These are phyloP conservation scores for Ferrisia virgata DNA, from an alignment of 2,888 invertebrate genomes.

Conservation along the genomic window DNA sequence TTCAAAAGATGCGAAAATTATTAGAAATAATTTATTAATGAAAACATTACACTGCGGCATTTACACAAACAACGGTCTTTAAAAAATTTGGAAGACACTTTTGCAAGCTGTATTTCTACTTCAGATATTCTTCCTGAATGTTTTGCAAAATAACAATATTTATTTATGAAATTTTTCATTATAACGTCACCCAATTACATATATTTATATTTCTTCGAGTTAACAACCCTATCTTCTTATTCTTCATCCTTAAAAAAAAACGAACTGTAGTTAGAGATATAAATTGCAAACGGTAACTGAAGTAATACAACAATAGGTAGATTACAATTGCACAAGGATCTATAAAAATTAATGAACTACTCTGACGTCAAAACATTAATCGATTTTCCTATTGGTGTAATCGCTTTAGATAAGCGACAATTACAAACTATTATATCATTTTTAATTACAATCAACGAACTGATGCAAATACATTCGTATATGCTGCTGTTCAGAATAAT, in stretches of 20 bases:
- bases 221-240: too few species aligned
- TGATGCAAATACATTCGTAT: background rate
- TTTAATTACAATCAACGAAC: conserved; percentile 11
- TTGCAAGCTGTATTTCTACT: too few species aligned
- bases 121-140: too few species aligned
- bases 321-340: background rate
- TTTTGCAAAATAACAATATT: too few species aligned
- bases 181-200: too few species aligned
- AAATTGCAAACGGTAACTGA: too few species aligned
- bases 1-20: background rate
- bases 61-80: too few species aligned
- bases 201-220: too few species aligned
- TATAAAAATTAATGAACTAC: conserved; percentile 1
- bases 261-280: too few species aligned
- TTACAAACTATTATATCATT: background rate
- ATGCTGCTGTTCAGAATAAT: conserved; percentile 10
- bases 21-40: background rate
- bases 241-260: too few species aligned
- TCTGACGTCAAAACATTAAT: conserved; percentile 15
- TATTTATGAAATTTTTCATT: too few species aligned
- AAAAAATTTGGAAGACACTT: too few species aligned
- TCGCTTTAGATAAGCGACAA: background rate
- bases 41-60: background rate
- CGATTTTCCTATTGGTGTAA: background rate
- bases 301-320: background rate